Evolutionary conservation across 1,140 invertebrate species (phyloP).

Genomic region (Euwallacea fornicatus): DNA sequence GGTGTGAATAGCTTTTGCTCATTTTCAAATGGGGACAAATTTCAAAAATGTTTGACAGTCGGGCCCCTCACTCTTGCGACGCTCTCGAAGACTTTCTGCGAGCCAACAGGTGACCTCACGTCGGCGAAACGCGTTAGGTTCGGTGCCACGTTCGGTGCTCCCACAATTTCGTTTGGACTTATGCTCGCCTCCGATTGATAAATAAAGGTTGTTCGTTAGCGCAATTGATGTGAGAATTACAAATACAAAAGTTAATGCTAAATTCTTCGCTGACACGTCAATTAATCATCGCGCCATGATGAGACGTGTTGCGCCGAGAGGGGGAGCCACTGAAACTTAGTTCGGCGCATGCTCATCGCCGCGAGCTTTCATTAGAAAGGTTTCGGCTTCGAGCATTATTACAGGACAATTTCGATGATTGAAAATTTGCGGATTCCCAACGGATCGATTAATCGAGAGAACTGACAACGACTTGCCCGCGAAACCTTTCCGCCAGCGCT

Average conservation of each 20-base stretch:
- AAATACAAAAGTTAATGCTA: not conserved
- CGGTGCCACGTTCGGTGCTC: not conserved
- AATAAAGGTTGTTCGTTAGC: not conserved
- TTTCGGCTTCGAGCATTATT: too few species aligned
- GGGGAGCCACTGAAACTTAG: too few species aligned
- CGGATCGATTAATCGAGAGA: too few species aligned
- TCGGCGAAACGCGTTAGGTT: not conserved
- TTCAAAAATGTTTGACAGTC: not conserved
- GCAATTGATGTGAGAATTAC: not conserved
- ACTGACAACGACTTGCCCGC: too few species aligned
- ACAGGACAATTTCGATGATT: too few species aligned
- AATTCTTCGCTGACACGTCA: not conserved
- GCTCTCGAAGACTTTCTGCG: not conserved
- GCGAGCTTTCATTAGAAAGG: too few species aligned
- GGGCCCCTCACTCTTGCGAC: not conserved
- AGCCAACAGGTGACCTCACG: not conserved
- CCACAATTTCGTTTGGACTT: not conserved
- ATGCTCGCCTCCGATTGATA: not conserved
- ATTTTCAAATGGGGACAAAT: not conserved
- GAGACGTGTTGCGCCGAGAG: too few species aligned
- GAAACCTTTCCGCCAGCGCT: too few species aligned
- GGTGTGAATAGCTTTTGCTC: not conserved
- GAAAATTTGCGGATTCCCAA: too few species aligned
- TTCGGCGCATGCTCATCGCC: too few species aligned
- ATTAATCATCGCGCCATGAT: not conserved